Base-by-base conservation (phyloP, 2,888 invertebrate genomes). In the Drosophila anomelani region DNA sequence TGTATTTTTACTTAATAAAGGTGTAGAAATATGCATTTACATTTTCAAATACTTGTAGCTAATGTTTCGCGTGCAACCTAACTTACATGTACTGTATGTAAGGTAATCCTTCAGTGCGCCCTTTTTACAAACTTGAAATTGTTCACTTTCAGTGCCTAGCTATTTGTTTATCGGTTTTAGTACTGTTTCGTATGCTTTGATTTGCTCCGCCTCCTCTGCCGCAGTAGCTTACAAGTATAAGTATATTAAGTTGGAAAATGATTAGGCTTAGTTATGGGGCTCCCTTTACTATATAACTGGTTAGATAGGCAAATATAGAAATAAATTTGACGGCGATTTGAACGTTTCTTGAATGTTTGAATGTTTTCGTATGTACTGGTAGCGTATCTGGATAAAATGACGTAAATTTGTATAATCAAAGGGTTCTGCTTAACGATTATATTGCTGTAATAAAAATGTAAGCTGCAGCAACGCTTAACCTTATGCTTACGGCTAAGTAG, bases 1-100 rank as follows among this genome's bases (percentile, higher is more conserved):
- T 62, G n/a, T 57, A 59, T 43, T 84, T 81, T 84, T 81, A 78
- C 70, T 78, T 66, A 79, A 88, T 87, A 77, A 87, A 67, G 76
- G 77, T 75, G 80, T 86, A 86, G 78, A 86, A 87, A 85, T 80
- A 80, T 79, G 80, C 73, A 79, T 54, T 57, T 78, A 83, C 75
- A 83, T 73, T 61, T 61, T 74, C 59, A 64, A 79, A 80, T 75
- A 80, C 75, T 80, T 77, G 76, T 84, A 81, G 81, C 78, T 80
- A 82, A 80, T 75, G 71, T 78, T 78, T 85, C 74, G 70, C 59
- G 39, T 76, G 60, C 53, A 75, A 32, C 23, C 43, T 51, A 39
- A 56, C 54, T 75, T 43, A 67, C 61, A 47, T 20, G 53, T 43
- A 39, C 54, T 47, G 20, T 34, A 49, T 36, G 36, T 39, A 36